Conservation (phyloP, 2,113 vertebrate species). For the Panthera uncia region DNA sequence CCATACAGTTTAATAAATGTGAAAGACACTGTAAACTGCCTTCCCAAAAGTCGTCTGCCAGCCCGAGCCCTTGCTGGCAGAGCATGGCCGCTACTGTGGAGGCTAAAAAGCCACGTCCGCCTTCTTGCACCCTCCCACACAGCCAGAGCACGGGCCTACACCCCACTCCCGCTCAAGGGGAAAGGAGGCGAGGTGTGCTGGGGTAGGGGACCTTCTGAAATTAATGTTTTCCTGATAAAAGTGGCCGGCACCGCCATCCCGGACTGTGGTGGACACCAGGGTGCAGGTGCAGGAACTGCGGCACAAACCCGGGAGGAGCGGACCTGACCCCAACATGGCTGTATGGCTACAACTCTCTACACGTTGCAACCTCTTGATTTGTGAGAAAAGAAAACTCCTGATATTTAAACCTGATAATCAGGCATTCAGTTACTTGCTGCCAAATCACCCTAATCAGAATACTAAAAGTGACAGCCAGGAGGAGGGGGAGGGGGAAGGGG, state of each 20-base stretch:
- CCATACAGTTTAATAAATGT: rapidly evolving
- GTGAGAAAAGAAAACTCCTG: background rate
- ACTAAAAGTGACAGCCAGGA: background rate
- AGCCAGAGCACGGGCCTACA: rapidly evolving
- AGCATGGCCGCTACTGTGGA: background rate
- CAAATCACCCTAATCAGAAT: background rate
- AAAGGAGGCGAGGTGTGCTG: rapidly evolving
- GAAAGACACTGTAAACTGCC: background rate
- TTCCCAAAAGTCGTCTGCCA: background rate
- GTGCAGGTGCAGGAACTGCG: background rate
- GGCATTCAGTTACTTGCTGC: background rate
- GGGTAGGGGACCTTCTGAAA: background rate
- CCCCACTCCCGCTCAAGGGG: too few relatives aligned
- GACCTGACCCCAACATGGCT: rapidly evolving
- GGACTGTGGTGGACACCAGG: rapidly evolving
- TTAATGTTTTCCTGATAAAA: background rate
- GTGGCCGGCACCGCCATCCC: rapidly evolving
- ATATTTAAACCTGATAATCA: too few relatives aligned
- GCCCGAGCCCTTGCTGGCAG: background rate
- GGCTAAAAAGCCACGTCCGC: background rate
- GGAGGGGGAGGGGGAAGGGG: rapidly evolving
- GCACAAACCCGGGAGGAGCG: background rate
- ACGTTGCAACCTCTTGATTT: background rate
- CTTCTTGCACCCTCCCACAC: rapidly evolving
- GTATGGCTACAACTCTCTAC: rapidly evolving